These are phyloP conservation scores for Limnothrissa miodon DNA, from an alignment of 2,113 vertebrate species.

Conservation along the genomic window DNA sequence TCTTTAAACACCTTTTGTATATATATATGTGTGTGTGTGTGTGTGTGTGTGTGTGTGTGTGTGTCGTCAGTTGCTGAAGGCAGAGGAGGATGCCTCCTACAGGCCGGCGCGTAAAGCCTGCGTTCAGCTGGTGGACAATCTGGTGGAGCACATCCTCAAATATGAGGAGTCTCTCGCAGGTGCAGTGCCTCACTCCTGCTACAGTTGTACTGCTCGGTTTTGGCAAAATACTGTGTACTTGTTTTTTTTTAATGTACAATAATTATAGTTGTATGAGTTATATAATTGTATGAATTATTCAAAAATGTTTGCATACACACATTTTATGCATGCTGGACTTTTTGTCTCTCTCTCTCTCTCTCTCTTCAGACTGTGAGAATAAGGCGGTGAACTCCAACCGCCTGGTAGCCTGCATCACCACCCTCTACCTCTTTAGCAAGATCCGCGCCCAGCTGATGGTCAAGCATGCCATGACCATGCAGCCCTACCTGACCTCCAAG, in stretches of 20 bases:
- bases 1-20: not conserved
- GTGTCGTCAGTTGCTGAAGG: conserved; percentile 62
- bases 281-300: too few species aligned
- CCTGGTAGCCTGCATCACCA: conserved; percentile 95
- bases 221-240: too few species aligned
- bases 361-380: conserved; percentile 74
- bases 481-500: conserved; percentile 98
- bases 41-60: not conserved
- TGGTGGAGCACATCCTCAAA: conserved; percentile 97
- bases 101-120: conserved; percentile 98
- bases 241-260: not conserved
- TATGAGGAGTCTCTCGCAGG: conserved; percentile 96
- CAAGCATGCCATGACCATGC: conserved; percentile 99
- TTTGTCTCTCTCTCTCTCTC: not conserved
- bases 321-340: too few species aligned
- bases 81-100: conserved; percentile 95
- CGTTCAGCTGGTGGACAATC: conserved; percentile 96
- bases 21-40: not conserved
- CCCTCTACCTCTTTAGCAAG: conserved; percentile 98
- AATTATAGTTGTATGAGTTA: too few species aligned
- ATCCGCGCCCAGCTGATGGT: conserved; percentile 98
- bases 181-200: conserved; percentile 51
- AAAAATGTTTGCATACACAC: too few species aligned
- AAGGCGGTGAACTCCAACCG: conserved; percentile 91
- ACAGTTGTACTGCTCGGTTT: too few species aligned